phyloP scores from a whole-genome alignment of 2,113 vertebrate genomes.

The Regulus satrapa region DNA sequence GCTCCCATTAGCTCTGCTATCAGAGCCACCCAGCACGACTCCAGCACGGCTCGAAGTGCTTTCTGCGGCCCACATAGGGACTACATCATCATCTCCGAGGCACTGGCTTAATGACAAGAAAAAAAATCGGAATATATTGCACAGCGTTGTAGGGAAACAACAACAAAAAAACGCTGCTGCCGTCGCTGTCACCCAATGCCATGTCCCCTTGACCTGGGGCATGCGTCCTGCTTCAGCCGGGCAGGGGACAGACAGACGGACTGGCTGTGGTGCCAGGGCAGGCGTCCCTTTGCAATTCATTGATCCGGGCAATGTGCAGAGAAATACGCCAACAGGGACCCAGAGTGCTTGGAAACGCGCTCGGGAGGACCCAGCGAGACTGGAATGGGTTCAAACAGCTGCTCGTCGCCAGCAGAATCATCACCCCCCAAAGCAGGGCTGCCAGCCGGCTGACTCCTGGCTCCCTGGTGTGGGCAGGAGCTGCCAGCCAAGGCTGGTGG shows the following conservation, averaged over 20 bases:
- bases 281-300: not conserved
- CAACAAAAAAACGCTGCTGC: not conserved
- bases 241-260: not conserved
- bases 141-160: constrained; percentile 65
- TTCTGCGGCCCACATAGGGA: constrained; percentile 87
- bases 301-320: constrained; percentile 9
- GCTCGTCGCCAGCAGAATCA: not conserved
- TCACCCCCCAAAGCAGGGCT: not conserved
- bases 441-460: not conserved
- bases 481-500: not conserved
- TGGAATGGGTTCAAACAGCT: constrained; percentile 56
- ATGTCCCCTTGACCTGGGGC: not conserved
- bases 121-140: constrained; percentile 85
- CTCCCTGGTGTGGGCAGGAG: not conserved
- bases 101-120: constrained; percentile 90
- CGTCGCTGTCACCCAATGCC: not conserved
- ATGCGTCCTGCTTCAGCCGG: rapidly evolving
- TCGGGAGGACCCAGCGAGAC: not conserved
- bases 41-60: constrained; percentile 91
- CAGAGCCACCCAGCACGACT: constrained; percentile 91
- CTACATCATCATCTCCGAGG: constrained; percentile 90
- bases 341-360: not conserved
- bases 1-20: constrained; percentile 94
- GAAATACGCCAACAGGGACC: not conserved
- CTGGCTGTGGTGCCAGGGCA: not conserved